Evolutionary conservation across 1,140 invertebrate species (phyloP), one percentile per base, ranked within the genome.

Genomic region (Bombus superbus): DNA sequence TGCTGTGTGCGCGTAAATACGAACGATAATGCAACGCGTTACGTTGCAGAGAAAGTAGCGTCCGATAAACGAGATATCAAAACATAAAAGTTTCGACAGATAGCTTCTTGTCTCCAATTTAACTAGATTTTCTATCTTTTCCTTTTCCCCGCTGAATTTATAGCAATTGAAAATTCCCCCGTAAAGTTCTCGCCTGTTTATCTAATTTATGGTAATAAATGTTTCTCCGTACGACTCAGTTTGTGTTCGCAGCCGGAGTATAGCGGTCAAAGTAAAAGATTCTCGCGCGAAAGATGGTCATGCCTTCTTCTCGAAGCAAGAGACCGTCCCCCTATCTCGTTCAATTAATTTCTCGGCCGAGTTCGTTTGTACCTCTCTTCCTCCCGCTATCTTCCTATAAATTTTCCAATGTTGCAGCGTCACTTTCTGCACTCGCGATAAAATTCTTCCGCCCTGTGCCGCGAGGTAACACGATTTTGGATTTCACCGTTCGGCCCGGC

Each of bases 21-120:
- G 57, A 53, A 62, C 40, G 88, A 89, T 88, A 86, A 89, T 83
- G 83, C 64, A 53, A 89, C 53, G 44, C 76, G 77, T 81, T 73
- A 75, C 73, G 86, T 81, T 73, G n/a, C 64, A 18, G 62, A 59
- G 86, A 81, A 84, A 81, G 66, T 80, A 59, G 57, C 84, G 64
- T 22, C 42, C 22, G 57, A 86, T 74, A 66, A 75, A 66, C 3
- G 59, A 44, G 71, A 44, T 66, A 75, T 66, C 40, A 1, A 44
- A 42, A 11, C 44, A 15, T 4, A 44, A 64, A 28, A 59, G 62
- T 69, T 22, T 57, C 15, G 6, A 15, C 6, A 11, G 28, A 38
- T 28, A 72, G 11, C 69, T 40, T 11, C 11, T 28, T 28, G 11
- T 72, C 40, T 42, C 3, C 59, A 5, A 28, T 62, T 40, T 28